Evolutionary conservation across 2,888 invertebrate genomes (phyloP), one percentile per base, ranked within the genome.

Genomic region (Belgica antarctica): DNA sequence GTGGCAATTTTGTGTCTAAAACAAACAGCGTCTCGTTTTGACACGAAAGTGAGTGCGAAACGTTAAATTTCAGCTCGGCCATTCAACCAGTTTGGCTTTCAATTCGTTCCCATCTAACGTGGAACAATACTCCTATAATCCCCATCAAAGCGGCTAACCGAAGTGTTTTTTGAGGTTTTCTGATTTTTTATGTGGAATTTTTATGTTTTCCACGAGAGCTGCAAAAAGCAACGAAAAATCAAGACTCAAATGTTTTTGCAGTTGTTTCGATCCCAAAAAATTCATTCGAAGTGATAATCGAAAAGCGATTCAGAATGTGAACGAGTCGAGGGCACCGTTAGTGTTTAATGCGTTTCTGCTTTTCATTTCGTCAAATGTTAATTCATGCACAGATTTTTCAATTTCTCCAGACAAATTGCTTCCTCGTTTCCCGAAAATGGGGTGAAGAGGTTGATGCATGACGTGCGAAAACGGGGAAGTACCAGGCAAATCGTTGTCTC

Each of bases 271-370:
- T 12, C n/a, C 8, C 5, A 15, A n/a, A 41, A n/a, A 41, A 41
- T 41, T 41, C 41, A 41, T 41, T 15, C 41, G 41, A 12, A 41
- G 41, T 41, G 41, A 41, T 41, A 41, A 41, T 41, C 41, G 41
- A 41, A 41, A 41, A 41, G n/a, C 41, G 41, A 41, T 41, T 41
- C 15, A 41, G 41, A 41, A 41, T 41, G 41, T n/a, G 15, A 41
- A 41, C 41, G 15, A 41, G 41, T 41, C 10, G 41, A n/a, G 41
- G 41, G 41, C 41, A 2, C n/a, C n/a, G n/a, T n/a, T n/a, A n/a
- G n/a, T n/a, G n/a, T 41, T 41, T 41, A 41, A 41, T 41, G 41
- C 41, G 41, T 41, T 41, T 41, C 41, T 2, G 15, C 15, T 41
- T 41, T 41, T 41, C 41, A 41, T 41, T 15, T 41, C 4, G n/a